Conservation (phyloP, 2,113 vertebrate species). For the Naja naja region DNA sequence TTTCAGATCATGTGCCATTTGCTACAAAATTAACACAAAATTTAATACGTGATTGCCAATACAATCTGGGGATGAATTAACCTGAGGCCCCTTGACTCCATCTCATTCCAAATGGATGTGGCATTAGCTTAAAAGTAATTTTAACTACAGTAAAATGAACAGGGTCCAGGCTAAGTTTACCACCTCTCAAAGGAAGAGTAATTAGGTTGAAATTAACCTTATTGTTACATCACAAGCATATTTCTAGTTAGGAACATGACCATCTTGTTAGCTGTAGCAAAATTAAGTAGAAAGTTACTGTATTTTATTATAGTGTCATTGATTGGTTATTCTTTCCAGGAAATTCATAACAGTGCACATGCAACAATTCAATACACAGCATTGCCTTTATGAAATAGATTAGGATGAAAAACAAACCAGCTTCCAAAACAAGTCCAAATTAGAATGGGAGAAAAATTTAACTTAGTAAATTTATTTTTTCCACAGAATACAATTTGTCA, state of each 20-base stretch:
- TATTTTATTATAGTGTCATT: background rate
- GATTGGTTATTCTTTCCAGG: background rate
- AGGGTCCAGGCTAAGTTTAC: background rate
- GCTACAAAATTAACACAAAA: background rate
- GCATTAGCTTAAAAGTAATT: background rate
- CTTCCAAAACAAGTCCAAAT: background rate
- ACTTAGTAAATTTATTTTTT: background rate
- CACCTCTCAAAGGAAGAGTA: background rate
- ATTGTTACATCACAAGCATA: background rate
- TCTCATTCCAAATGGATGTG: background rate
- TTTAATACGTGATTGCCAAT: background rate
- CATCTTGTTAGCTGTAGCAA: background rate
- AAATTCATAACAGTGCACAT: background rate
- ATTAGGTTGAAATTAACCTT: background rate
- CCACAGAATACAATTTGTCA: background rate
- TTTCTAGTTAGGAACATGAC: background rate
- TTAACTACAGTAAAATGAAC: slow-evolving; percentile 11
- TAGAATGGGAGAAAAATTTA: background rate
- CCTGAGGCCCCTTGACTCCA: background rate
- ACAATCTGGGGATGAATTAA: background rate
- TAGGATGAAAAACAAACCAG: background rate
- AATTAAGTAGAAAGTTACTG: background rate
- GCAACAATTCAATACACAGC: background rate
- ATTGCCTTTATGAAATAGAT: background rate
- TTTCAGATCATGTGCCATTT: background rate